Conservation (phyloP, 1,140 invertebrate genomes). For the Antheraea mylitta region DNA sequence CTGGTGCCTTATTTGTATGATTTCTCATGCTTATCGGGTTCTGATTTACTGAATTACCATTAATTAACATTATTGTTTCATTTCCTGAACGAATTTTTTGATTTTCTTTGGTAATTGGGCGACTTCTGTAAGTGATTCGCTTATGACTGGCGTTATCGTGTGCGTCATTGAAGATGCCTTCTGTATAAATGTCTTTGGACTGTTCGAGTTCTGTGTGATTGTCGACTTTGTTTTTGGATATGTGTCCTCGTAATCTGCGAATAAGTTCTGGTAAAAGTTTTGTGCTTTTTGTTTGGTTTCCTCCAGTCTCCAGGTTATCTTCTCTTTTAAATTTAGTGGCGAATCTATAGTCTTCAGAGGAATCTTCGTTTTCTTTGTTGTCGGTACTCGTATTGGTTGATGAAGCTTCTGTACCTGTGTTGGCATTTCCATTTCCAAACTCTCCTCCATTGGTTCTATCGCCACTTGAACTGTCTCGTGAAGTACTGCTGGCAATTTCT, state of each 20-base stretch:
- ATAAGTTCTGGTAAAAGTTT: conserved; percentile 53
- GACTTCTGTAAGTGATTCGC: conserved; percentile 57
- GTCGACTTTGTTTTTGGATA: conserved; percentile 40
- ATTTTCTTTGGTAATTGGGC: conserved; percentile 61
- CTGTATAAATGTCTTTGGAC: conserved; percentile 47
- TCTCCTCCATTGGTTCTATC: conserved; percentile 40
- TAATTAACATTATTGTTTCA: conserved; percentile 46
- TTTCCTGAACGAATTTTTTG: conserved; percentile 58
- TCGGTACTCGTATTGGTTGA: conserved; percentile 6
- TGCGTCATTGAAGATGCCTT: conserved; percentile 52
- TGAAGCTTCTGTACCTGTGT: conserved; percentile 28
- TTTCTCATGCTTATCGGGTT: conserved; percentile 12
- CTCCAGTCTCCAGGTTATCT: conserved; percentile 55
- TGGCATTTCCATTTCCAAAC: conserved; percentile 31
- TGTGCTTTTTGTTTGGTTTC: conserved; percentile 61
- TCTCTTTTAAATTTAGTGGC: conserved; percentile 49
- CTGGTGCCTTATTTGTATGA: conserved; percentile 36
- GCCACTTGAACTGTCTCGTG: conserved; percentile 64
- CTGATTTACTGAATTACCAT: conserved; percentile 10
- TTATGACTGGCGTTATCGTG: conserved; percentile 58
- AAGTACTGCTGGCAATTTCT: conserved; percentile 55
- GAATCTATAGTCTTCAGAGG: conserved; percentile 34
- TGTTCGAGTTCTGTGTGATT: conserved; percentile 36
- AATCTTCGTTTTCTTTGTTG: conserved; percentile 25
- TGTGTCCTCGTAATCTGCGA: conserved; percentile 59